Conservation (phyloP, 2,113 vertebrate species). For the Istiophorus platypterus region DNA sequence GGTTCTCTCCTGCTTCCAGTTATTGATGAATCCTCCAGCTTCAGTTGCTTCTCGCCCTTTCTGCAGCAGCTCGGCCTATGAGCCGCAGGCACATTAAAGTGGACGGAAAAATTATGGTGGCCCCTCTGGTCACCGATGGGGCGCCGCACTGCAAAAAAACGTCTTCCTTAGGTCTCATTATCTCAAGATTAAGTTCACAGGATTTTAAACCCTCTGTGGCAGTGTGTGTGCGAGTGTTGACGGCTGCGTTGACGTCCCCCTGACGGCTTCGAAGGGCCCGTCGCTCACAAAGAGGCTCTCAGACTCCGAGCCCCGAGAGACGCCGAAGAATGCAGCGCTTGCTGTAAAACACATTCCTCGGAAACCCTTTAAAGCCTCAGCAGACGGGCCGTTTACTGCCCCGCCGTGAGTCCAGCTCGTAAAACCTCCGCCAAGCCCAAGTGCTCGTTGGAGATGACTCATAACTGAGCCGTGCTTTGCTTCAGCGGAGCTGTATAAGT, state of each 20-base stretch:
- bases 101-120: background rate
- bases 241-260: background rate
- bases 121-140: no score
- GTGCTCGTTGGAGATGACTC: background rate
- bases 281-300: conserved; percentile 8
- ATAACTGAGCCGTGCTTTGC: background rate
- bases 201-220: no score
- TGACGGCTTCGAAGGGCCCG: background rate
- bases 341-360: conserved; percentile 39
- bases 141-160: no score
- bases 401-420: background rate
- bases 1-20: background rate
- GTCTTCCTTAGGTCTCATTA: no score
- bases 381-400: conserved; percentile 21
- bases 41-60: background rate
- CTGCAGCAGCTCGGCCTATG: background rate
- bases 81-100: background rate
- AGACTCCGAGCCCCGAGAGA: background rate
- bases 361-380: conserved; percentile 1
- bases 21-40: background rate
- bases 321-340: background rate
- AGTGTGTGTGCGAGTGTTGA: background rate
- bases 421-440: background rate
- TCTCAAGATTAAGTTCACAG: no score
- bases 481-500: background rate